These are phyloP conservation scores for Plutella xylostella DNA, from an alignment of 2,888 invertebrate species.

Conservation along the genomic window DNA sequence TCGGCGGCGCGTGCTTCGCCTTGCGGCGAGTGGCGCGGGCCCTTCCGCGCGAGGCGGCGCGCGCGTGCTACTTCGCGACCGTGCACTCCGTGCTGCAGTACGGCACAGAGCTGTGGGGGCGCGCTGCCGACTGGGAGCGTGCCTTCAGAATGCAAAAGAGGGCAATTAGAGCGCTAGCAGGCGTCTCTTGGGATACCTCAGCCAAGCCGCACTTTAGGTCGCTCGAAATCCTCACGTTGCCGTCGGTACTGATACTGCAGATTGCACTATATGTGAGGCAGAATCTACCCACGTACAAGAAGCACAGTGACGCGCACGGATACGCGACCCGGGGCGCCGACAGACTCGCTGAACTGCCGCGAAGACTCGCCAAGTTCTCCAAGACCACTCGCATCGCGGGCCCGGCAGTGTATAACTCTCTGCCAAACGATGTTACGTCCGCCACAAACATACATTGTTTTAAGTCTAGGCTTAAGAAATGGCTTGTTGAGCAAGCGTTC, in stretches of 20 bases:
- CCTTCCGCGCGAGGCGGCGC: not conserved
- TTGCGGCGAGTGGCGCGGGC: slow-evolving; percentile 1
- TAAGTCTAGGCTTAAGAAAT: no score
- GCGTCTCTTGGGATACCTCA: not conserved
- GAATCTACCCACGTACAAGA: not conserved
- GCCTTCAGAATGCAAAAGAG: slow-evolving; percentile 10
- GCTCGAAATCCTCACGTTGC: not conserved
- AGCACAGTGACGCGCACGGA: not conserved
- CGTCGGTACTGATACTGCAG: not conserved
- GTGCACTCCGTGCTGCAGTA: slow-evolving; percentile 9
- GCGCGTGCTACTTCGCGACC: slow-evolving; percentile 11
- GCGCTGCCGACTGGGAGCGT: slow-evolving; percentile 10
- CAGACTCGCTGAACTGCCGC: no score
- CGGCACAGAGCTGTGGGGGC: slow-evolving; percentile 9
- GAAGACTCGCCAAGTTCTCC: no score
- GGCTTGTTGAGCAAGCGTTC: no score
- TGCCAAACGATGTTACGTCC: no score
- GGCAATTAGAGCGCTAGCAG: not conserved
- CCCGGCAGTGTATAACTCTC: no score
- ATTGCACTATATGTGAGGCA: not conserved
- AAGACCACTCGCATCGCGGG: no score
- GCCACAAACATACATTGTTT: no score
- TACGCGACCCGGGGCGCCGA: not conserved
- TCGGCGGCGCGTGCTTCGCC: slow-evolving; percentile 8
- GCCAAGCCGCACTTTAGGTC: not conserved